Conservation (phyloP, 1,140 invertebrate genomes). For the Schlechtendalia chinensis region DNA sequence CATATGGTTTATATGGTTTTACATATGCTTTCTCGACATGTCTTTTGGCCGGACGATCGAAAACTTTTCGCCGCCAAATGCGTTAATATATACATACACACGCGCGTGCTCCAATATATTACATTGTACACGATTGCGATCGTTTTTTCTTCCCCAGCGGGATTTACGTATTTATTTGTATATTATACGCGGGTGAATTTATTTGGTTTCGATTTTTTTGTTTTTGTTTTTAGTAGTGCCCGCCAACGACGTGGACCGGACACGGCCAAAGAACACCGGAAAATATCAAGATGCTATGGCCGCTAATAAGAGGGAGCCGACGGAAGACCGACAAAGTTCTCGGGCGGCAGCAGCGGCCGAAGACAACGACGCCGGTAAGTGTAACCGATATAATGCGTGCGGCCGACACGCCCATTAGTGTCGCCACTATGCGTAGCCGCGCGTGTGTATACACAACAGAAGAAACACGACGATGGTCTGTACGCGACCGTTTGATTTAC, state of each 20-base stretch:
- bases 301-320: not conserved
- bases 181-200: not conserved
- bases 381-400: slow-evolving; percentile 9
- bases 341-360: slow-evolving; percentile 1
- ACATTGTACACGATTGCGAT: not conserved
- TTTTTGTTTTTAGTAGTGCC: not conserved
- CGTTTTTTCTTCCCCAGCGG: too few relatives aligned
- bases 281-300: slow-evolving; percentile 24
- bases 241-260: slow-evolving; percentile 39
- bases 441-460: not conserved
- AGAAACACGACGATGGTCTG: not conserved
- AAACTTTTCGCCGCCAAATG: slow-evolving; percentile 4
- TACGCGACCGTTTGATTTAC: slow-evolving; percentile 13
- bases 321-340: slow-evolving; percentile 10
- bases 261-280: slow-evolving; percentile 37
- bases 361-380: slow-evolving; percentile 30
- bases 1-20: too few relatives aligned
- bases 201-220: too few relatives aligned
- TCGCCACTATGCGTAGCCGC: not conserved
- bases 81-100: not conserved
- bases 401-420: slow-evolving; percentile 33
- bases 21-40: too few relatives aligned
- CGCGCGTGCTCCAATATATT: too few relatives aligned
- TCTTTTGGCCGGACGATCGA: not conserved
- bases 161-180: not conserved